These are phyloP conservation scores for Bubo blakistoni DNA, from an alignment of 2,113 vertebrate genomes.

Conservation along the genomic window DNA sequence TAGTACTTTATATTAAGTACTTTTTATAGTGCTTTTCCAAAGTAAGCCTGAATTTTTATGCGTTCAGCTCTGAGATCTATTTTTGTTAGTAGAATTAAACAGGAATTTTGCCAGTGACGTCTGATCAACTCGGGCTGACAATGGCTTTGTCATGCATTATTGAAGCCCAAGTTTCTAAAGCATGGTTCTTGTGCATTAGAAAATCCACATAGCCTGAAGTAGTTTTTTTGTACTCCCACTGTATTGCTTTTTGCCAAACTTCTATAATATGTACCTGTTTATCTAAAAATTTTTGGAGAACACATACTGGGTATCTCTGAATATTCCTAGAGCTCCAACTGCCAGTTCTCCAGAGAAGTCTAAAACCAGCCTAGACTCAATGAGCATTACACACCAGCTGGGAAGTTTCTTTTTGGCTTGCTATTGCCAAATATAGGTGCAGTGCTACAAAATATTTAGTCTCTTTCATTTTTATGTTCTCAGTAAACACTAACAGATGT, in stretches of 20 bases:
- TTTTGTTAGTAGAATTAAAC: neutral
- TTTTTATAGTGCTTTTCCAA: neutral
- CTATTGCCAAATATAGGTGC: neutral
- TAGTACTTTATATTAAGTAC: neutral
- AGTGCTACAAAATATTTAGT: neutral
- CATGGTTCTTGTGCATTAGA: neutral
- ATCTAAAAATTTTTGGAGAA: neutral
- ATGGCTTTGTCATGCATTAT: neutral
- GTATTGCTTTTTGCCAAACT: neutral
- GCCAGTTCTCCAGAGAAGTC: neutral
- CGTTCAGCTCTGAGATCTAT: neutral
- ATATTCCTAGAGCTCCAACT: neutral
- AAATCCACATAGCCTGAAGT: neutral
- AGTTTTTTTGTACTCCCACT: neutral
- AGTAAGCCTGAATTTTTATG: neutral
- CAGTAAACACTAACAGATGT: constrained; percentile 11
- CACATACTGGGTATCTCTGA: neutral
- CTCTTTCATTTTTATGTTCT: constrained; percentile 6
- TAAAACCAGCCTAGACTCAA: neutral
- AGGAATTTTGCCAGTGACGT: neutral
- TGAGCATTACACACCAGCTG: neutral
- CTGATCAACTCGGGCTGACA: neutral
- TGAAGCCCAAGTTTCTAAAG: neutral
- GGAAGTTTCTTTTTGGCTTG: neutral
- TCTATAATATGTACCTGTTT: neutral